phyloP scores from a whole-genome alignment of 2,888 invertebrate species.

The Hyalella azteca region DNA sequence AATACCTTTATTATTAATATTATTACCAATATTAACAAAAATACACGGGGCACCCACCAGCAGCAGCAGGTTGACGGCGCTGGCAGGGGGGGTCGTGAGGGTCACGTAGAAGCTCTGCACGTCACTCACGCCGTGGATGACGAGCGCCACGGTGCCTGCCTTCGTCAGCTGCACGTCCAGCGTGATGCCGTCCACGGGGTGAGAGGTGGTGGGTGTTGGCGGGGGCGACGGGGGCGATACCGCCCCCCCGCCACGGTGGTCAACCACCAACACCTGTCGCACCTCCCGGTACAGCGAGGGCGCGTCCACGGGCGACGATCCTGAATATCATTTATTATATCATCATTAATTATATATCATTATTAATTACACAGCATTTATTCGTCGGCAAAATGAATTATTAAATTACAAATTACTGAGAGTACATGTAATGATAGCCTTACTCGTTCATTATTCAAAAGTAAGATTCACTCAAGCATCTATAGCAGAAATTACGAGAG shows the following conservation, averaged over 20 bases:
- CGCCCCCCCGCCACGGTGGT: not conserved
- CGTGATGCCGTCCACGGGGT: not conserved
- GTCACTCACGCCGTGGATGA: not conserved
- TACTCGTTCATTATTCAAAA: too few relatives aligned
- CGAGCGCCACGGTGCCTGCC: not conserved
- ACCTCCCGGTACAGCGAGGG: conserved; percentile 23
- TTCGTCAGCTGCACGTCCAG: not conserved
- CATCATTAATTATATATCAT: too few relatives aligned
- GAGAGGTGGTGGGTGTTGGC: too few relatives aligned
- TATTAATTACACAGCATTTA: too few relatives aligned
- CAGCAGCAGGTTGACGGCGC: conserved; percentile 38
- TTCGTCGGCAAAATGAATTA: too few relatives aligned
- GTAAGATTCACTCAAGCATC: too few relatives aligned
- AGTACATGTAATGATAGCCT: too few relatives aligned
- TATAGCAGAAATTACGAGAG: too few relatives aligned
- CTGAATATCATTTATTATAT: too few relatives aligned
- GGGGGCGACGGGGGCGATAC: not conserved
- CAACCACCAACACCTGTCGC: not conserved
- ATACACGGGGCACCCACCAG: conserved; percentile 33
- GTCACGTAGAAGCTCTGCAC: conserved; percentile 40
- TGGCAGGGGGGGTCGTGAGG: not conserved
- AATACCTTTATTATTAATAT: too few relatives aligned
- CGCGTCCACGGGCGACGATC: not conserved
- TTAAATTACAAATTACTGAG: too few relatives aligned
- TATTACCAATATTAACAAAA: too few relatives aligned